Conservation (phyloP, 2,797 vertebrate species). For the Scarus forsteni region DNA sequence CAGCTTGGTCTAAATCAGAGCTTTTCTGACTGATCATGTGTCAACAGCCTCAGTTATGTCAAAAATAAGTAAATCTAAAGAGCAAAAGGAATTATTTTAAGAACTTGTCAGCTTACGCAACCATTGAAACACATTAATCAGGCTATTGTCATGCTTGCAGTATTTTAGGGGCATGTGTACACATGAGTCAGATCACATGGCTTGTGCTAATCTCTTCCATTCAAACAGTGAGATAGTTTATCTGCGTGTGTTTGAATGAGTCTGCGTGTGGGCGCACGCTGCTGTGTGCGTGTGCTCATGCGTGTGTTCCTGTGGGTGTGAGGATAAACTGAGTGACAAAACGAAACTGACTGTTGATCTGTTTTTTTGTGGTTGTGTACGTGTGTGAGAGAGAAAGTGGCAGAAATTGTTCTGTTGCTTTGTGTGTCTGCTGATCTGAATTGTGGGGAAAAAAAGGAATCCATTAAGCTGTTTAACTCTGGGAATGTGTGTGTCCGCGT, state of each 20-base stretch:
- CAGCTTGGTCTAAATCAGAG: neutral
- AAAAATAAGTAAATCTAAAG: slow-evolving; percentile 6
- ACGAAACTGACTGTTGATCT: slow-evolving; percentile 45
- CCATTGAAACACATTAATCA: slow-evolving; percentile 28
- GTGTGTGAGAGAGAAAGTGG: slow-evolving; percentile 12
- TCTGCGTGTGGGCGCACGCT: slow-evolving; percentile 26
- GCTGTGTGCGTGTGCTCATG: neutral
- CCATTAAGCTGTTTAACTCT: slow-evolving; percentile 60
- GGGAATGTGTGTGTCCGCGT: slow-evolving; percentile 8
- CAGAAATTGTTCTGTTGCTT: slow-evolving; percentile 18
- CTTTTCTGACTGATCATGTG: slow-evolving; percentile 1
- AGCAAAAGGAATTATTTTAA: slow-evolving; percentile 6
- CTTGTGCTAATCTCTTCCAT: slow-evolving; percentile 32
- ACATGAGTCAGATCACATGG: slow-evolving; percentile 23
- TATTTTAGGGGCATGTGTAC: slow-evolving; percentile 24
- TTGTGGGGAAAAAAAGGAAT: slow-evolving; percentile 26
- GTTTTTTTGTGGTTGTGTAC: slow-evolving; percentile 14
- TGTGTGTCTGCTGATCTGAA: slow-evolving; percentile 20
- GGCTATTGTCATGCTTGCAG: slow-evolving; percentile 31
- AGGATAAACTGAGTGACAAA: slow-evolving; percentile 57
- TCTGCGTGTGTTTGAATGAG: slow-evolving; percentile 41
- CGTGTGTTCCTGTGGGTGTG: slow-evolving; percentile 26
- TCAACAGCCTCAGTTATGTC: slow-evolving; percentile 6
- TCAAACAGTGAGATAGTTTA: slow-evolving; percentile 30
- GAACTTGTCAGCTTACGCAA: slow-evolving; percentile 14